Conservation (phyloP, 2,113 vertebrate species). For the Copsychus sechellarum region DNA sequence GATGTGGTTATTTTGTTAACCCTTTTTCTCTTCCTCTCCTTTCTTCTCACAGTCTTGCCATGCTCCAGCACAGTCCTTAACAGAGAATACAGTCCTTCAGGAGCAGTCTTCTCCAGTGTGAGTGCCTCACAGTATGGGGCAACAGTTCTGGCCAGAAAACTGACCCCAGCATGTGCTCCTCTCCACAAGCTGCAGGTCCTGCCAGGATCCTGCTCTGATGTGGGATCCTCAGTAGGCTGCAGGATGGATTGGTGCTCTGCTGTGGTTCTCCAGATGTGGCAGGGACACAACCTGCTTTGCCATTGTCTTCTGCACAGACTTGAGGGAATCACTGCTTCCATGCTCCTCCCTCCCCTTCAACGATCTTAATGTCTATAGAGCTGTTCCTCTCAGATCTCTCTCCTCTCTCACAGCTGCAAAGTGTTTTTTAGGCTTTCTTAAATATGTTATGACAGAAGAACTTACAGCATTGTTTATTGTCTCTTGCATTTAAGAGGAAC, state of each 20-base stretch:
- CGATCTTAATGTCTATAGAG: neutral
- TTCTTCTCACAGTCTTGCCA: neutral
- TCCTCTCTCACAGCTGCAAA: neutral
- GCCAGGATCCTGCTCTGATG: neutral
- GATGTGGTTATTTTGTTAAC: neutral
- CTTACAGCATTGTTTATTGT: accelerated
- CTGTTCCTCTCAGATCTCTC: neutral
- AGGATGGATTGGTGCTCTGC: neutral
- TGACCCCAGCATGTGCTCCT: no score
- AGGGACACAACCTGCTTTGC: neutral
- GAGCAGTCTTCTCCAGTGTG: neutral
- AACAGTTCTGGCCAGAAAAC: neutral
- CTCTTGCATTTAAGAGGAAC: neutral
- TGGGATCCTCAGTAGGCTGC: accelerated
- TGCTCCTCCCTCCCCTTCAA: accelerated
- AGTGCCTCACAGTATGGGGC: accelerated
- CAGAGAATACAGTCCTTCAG: neutral
- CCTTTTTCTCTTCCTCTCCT: neutral
- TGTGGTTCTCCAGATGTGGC: accelerated
- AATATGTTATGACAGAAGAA: neutral
- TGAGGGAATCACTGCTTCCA: neutral
- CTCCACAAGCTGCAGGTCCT: neutral
- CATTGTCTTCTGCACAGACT: neutral
- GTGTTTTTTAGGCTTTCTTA: neutral
- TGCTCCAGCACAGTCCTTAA: neutral